Base-by-base conservation (phyloP, 2,888 invertebrate species). In the Ophioninae sp. region DNA sequence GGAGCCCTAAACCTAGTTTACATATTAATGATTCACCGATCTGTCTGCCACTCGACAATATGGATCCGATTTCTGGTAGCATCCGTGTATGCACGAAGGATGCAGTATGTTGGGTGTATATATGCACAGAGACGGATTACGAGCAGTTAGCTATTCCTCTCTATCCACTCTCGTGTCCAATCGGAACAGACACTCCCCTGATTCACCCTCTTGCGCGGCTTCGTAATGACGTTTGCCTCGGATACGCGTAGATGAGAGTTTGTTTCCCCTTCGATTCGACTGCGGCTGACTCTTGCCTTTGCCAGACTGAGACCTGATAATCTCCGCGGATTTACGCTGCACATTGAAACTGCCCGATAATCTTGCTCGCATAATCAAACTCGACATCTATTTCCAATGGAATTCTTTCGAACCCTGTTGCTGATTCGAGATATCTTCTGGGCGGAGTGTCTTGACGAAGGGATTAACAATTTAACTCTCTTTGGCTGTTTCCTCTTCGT, bases 1-100 rank as follows among this genome's bases (percentile, higher is more conserved):
- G n/a, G 83, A 69, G 82, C 76, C 84, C 86, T 84, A 85, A 86
- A 86, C 75, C 86, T 85, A 84, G 85, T 86, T 86, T 86, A 85
- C 86, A 86, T 86, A 86, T 86, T 86, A 86, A 86, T 85, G 85
- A 85, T 86, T 79, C 84, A 85, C 82, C 86, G 85, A 85, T 86
- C 83, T 77, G 84, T 83, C 81, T 84, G 81, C 81, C 84, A 82
- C 84, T 79, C 84, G 82, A 84, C 84, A 84, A 82, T 84, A 84
- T 82, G 81, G 84, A 79, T 79, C 79, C 84, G 81, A 84, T 84
- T 84, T 82, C 79, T 76, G 84, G 67, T 64, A 67, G 79, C 64
- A 76, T 73, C 79, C 76, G 68, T 37, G 63, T 67, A 58, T 81
- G 76, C 63, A 37, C 37, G 44, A 63, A 71, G 39, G 22, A 63